Evolutionary conservation across 2,113 vertebrate species (phyloP).

Genomic region (Candoia aspera): DNA sequence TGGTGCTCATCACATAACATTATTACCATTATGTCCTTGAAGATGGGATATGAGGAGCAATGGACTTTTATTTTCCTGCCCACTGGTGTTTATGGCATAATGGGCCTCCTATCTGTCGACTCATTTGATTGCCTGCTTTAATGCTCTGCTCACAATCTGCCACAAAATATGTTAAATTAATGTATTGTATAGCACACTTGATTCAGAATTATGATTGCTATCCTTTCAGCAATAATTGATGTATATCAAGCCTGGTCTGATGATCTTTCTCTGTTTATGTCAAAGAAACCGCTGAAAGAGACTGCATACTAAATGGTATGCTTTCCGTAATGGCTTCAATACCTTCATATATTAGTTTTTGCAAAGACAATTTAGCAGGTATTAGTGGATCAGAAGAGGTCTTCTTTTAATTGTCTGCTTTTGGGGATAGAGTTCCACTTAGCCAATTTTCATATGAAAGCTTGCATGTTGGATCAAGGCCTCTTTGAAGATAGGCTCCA

Average conservation of each 20-base stretch:
- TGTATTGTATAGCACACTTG: background rate
- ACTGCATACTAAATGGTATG: background rate
- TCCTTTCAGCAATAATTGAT: background rate
- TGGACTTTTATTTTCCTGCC: constrained; percentile 22
- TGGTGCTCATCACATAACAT: background rate
- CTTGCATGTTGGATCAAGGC: background rate
- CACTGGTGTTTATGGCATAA: background rate
- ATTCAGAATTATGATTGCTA: background rate
- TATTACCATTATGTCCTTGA: constrained; percentile 13
- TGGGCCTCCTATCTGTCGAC: background rate
- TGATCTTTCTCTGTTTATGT: background rate
- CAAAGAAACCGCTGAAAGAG: background rate
- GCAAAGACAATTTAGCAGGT: background rate
- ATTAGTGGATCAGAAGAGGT: background rate
- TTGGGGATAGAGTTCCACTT: background rate
- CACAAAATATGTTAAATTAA: background rate
- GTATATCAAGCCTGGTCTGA: background rate
- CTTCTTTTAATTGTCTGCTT: background rate
- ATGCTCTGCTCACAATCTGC: background rate
- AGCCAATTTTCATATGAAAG: background rate
- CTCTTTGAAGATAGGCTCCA: background rate
- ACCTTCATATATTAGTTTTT: background rate
- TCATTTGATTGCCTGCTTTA: background rate
- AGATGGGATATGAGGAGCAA: constrained; percentile 4
- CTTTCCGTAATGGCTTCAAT: background rate